These are phyloP conservation scores for Gobiocypris rarus DNA, from an alignment of 2,113 vertebrate species.

Conservation along the genomic window DNA sequence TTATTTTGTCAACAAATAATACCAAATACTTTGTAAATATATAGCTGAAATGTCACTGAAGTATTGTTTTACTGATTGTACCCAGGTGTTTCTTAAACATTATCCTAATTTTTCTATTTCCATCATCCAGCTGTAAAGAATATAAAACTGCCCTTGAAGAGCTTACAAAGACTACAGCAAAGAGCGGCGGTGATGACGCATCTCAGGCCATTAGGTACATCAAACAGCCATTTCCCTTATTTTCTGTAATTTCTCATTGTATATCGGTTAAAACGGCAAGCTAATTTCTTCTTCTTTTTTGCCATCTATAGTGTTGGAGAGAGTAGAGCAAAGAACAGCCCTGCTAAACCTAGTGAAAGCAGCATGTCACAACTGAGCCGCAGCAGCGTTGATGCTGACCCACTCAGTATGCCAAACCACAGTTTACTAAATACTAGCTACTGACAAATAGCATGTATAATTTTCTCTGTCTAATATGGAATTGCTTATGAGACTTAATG, in stretches of 20 bases:
- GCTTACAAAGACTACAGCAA: conserved; percentile 82
- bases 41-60: no score
- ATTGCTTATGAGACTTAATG: not conserved
- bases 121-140: conserved; percentile 87
- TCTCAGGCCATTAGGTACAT: conserved; percentile 73
- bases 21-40: no score
- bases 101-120: not conserved
- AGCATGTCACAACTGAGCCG: conserved; percentile 75
- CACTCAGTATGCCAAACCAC: conserved; percentile 77
- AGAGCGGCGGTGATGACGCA: conserved; percentile 80
- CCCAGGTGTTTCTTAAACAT: not conserved
- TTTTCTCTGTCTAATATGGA: not conserved
- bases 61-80: no score
- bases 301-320: conserved; percentile 74
- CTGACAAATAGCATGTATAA: not conserved
- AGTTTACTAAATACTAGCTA: not conserved
- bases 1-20: no score
- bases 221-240: conserved; percentile 3
- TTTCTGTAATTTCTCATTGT: not conserved
- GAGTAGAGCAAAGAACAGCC: conserved; percentile 87
- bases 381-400: conserved; percentile 75
- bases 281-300: not conserved
- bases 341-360: conserved; percentile 82
- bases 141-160: conserved; percentile 95
- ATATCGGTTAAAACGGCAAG: not conserved